Base-by-base conservation (phyloP, 2,797 vertebrate species). In the Cynopterus sphinx region DNA sequence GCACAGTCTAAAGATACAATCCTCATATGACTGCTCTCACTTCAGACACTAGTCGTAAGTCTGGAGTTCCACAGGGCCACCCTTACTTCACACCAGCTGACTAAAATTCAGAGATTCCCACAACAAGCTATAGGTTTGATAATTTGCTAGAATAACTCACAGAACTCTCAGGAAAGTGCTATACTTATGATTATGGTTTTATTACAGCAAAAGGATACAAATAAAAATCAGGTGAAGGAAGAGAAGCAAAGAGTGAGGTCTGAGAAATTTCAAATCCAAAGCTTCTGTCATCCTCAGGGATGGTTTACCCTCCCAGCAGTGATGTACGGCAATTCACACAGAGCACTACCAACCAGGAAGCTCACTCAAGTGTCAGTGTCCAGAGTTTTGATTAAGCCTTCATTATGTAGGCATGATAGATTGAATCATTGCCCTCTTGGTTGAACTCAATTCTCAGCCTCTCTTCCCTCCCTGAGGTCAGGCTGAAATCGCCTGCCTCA, bases 151-250 rank as follows among this genome's bases (percentile, higher is more conserved):
- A 78, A 68, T n/a, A 49, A 75, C 17, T 90, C 39, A 39, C 4
- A 93, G 93, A 93, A 78, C 12, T 87, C 68, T 91, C 68, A 71
- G 17, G n/a, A 83, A 83, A 89, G 70, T 61, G 67, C 63, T 53
- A 24, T 33, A 65, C 36, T 51, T 91, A 39, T 8, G 31, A 88
- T 16, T 73, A 55, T 0, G 1, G 26, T 36, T 90, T 49, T 84
- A 67, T 39, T 81, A 81, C 0, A 82, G 41, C 26, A 77, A 71
- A 90, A 53, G 17, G 36, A 81, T 57, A 68, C 21, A 90, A 74
- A 77, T 51, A 51, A 70, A 22, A 84, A 57, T 17, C 17, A 55
- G 8, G 28, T 85, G 36, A 53, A 79, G 41, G 9, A 59, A 84
- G n/a, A 90, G 71, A 73, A 79, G 17, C 12, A 57, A 1, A 74